Percentiles rank a stretch among this genome's conserved stretches.
Evolutionary conservation across 92 coral and sea anemone genomes (phyloP).

Genomic region (Parazoanthus darwini): DNA sequence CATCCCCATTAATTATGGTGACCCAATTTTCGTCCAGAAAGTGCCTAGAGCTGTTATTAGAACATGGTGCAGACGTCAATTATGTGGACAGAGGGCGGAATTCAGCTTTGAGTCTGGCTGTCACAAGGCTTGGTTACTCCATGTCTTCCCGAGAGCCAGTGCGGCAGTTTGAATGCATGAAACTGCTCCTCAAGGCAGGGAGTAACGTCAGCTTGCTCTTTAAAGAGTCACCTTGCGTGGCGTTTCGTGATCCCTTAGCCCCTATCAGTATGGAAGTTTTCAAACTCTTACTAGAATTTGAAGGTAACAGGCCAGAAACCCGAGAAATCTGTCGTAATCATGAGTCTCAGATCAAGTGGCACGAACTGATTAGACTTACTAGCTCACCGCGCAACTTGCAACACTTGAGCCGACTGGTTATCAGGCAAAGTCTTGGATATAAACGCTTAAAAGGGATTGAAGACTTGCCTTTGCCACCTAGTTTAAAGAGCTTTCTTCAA

Average conservation of each 20-base stretch:
- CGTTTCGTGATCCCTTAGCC: slow-evolving; percentile 49
- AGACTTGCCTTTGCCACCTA: slow-evolving; percentile 64
- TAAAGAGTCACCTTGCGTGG: slow-evolving; percentile 52
- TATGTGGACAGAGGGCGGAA: slow-evolving; percentile 68
- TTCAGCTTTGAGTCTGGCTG: slow-evolving; percentile 66
- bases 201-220: slow-evolving; percentile 55
- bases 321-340: slow-evolving; percentile 45
- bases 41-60: slow-evolving; percentile 55
- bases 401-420: slow-evolving; percentile 66
- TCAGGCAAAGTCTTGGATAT: slow-evolving; percentile 56
- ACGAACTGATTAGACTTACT: slow-evolving; percentile 44
- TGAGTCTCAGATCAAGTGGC: slow-evolving; percentile 44
- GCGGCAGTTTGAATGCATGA: slow-evolving; percentile 64
- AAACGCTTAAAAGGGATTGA: slow-evolving; percentile 47
- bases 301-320: slow-evolving; percentile 48
- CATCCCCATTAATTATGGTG: slow-evolving; percentile 77
- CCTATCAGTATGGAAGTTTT: slow-evolving; percentile 56
- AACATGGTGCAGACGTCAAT: slow-evolving; percentile 77
- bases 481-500: slow-evolving; percentile 55
- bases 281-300: slow-evolving; percentile 60
- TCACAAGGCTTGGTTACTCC: slow-evolving; percentile 50
- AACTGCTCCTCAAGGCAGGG: slow-evolving; percentile 65
- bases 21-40: slow-evolving; percentile 61
- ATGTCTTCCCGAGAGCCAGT: slow-evolving; percentile 34
- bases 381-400: slow-evolving; percentile 65